These are phyloP conservation scores for Macropis europaea DNA, from an alignment of 2,888 invertebrate species.

Conservation along the genomic window DNA sequence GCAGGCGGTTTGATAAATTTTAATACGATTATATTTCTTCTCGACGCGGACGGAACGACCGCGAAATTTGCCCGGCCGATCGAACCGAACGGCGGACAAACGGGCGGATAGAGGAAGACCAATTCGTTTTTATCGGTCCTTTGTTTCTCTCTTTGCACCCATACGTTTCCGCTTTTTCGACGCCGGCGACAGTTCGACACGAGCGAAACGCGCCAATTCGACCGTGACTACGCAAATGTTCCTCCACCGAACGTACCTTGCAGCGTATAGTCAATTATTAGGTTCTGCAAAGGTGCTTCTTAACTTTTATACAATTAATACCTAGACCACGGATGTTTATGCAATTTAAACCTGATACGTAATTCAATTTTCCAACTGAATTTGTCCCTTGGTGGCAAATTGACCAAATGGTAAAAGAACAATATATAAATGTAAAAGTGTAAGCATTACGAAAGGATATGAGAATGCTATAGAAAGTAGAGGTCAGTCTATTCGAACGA, in stretches of 20 bases:
- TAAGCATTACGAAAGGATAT: no score
- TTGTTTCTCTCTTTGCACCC: slow-evolving; percentile 58
- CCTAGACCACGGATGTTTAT: no score
- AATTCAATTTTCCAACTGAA: no score
- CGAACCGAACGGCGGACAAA: slow-evolving; percentile 46
- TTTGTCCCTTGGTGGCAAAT: no score
- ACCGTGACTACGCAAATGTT: slow-evolving; percentile 68
- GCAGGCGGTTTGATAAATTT: slow-evolving; percentile 41
- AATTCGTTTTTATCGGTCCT: slow-evolving; percentile 68
- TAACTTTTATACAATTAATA: no score
- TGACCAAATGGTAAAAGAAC: no score
- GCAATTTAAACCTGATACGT: no score
- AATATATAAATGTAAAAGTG: no score
- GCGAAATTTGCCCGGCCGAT: slow-evolving; percentile 66
- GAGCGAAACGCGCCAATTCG: slow-evolving; percentile 64
- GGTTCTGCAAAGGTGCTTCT: no score
- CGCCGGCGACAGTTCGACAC: slow-evolving; percentile 26
- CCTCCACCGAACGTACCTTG: slow-evolving; percentile 41
- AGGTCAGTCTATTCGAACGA: no score
- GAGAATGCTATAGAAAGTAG: no score
- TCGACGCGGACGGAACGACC: slow-evolving; percentile 59
- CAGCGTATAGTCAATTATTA: slow-evolving; percentile 52
- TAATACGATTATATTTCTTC: slow-evolving; percentile 45
- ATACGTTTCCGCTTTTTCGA: slow-evolving; percentile 3
- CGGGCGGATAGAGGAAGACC: slow-evolving; percentile 45